Conservation (phyloP, 2,797 vertebrate genomes). For the Alcedo quadribrachys region DNA sequence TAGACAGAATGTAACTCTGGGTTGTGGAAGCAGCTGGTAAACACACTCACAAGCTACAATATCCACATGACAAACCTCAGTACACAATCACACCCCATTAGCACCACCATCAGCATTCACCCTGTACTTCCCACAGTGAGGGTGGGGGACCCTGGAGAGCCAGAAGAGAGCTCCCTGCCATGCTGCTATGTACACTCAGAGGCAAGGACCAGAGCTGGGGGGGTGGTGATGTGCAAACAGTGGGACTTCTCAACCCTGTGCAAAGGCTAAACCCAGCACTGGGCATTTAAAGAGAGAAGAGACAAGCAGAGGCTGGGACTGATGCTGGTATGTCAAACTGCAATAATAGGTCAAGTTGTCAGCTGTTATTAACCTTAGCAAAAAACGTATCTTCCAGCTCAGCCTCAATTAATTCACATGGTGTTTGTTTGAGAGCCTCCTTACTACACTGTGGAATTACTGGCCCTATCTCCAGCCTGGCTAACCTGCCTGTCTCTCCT, state of each 20-base stretch:
- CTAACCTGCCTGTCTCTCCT: constrained; percentile 34
- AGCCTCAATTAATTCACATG: constrained; percentile 39
- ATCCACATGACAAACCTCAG: not conserved
- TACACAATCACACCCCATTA: not conserved
- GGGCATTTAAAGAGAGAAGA: not conserved
- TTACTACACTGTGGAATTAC: not conserved
- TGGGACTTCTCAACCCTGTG: not conserved
- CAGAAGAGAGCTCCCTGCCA: rapidly evolving
- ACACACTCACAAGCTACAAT: not conserved
- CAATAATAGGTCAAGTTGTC: constrained; percentile 33
- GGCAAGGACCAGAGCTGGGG: not conserved
- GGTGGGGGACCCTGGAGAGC: not conserved
- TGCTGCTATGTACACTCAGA: not conserved
- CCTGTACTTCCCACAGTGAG: not conserved
- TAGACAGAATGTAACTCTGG: not conserved
- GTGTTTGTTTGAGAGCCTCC: constrained; percentile 19
- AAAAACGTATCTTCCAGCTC: constrained; percentile 15
- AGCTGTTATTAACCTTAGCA: constrained; percentile 27
- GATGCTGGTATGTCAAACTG: not conserved
- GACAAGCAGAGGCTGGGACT: not conserved
- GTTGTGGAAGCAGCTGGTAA: constrained; percentile 3
- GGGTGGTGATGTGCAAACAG: not conserved
- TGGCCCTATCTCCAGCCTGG: not conserved
- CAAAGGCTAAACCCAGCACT: not conserved
- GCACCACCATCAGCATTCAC: not conserved